Conservation (phyloP, 1,140 invertebrate genomes). For the Vollenhovia emeryi region DNA sequence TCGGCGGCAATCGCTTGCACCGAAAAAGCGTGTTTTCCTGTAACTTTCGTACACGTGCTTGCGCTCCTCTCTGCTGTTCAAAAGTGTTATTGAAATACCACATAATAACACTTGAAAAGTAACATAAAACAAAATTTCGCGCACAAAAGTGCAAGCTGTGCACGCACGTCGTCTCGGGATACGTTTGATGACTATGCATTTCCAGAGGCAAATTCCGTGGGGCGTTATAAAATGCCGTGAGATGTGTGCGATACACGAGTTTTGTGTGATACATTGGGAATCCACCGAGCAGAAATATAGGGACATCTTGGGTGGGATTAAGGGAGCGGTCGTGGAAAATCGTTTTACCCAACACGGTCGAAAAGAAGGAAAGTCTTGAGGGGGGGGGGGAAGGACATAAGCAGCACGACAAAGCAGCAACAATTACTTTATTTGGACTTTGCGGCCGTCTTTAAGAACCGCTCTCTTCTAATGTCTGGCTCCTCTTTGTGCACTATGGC, state of each 20-base stretch:
- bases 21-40: too few relatives aligned
- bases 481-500: slow-evolving; percentile 38
- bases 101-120: neutral
- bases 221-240: slow-evolving; percentile 19
- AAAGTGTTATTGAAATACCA: neutral
- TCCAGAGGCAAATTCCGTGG: neutral
- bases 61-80: too few relatives aligned
- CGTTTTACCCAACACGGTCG: neutral
- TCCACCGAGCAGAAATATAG: neutral
- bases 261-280: neutral
- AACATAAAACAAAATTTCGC: neutral
- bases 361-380: neutral
- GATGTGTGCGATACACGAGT: neutral
- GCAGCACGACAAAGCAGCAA: slow-evolving; percentile 51
- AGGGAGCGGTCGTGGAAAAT: slow-evolving; percentile 2
- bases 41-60: too few relatives aligned
- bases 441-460: slow-evolving; percentile 60
- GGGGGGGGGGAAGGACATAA: neutral
- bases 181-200: neutral
- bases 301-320: neutral
- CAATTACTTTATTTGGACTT: slow-evolving; percentile 80
- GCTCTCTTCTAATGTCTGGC: too few relatives aligned
- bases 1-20: too few relatives aligned
- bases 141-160: neutral
- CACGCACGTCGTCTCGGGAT: neutral